Evolutionary conservation across 2,113 vertebrate genomes (phyloP).

Genomic region (Reinhardtius hippoglossoides): DNA sequence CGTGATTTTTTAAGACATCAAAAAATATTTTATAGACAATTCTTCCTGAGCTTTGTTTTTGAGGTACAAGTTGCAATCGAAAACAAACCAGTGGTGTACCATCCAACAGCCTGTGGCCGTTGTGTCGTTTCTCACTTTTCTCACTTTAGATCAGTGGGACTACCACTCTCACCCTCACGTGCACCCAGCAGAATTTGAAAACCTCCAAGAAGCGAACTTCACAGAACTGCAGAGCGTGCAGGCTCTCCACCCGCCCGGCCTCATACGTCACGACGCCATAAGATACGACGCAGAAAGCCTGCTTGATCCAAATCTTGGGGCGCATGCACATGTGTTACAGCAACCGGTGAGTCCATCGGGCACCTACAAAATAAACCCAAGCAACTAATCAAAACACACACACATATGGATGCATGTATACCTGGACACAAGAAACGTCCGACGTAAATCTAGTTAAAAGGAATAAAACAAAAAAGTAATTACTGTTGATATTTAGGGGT

Average conservation of each 20-base stretch:
- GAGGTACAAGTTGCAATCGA: not conserved
- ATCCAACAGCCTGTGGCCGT: constrained; percentile 13
- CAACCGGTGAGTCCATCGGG: constrained; percentile 70
- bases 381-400: not conserved
- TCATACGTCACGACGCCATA: constrained; percentile 79
- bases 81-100: not conserved
- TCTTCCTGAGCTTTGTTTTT: not conserved
- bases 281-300: constrained; percentile 89
- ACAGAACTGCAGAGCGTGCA: constrained; percentile 96
- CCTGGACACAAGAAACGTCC: too few species aligned
- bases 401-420: not conserved
- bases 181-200: constrained; percentile 91
- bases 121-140: constrained; percentile 25
- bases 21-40: not conserved
- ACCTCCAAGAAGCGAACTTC: constrained; percentile 91
- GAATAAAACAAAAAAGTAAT: not conserved
- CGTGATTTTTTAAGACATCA: not conserved
- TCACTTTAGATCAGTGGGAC: constrained; percentile 91
- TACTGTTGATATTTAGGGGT: too few species aligned
- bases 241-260: constrained; percentile 88
- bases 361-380: not conserved
- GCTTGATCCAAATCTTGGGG: constrained; percentile 86
- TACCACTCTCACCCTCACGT: constrained; percentile 86
- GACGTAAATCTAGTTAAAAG: not conserved
- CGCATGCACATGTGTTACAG: constrained; percentile 78